Evolutionary conservation across 2,113 vertebrate species (phyloP).

Genomic region (Dasyprocta punctata): DNA sequence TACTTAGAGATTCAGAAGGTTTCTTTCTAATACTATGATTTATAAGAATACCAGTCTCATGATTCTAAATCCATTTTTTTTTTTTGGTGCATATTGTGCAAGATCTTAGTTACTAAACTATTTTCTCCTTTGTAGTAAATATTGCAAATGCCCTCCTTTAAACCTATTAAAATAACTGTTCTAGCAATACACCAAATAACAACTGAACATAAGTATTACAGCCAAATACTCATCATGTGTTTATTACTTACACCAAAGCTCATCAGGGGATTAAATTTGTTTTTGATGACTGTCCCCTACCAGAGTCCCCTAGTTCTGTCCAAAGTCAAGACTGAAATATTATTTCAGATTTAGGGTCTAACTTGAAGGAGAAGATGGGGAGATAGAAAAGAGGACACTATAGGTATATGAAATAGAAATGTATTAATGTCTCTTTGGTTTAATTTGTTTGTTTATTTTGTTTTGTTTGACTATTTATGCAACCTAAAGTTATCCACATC

Average conservation of each 20-base stretch:
- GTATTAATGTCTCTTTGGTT: neutral
- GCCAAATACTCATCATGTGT: neutral
- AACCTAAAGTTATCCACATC: neutral
- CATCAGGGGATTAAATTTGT: neutral
- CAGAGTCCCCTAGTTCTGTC: neutral
- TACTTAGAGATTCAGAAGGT: neutral
- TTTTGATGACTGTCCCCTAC: neutral
- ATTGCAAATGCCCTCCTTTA: neutral
- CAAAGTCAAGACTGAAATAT: neutral
- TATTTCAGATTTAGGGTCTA: neutral
- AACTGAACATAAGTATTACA: neutral
- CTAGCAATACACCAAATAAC: neutral
- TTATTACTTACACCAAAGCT: neutral
- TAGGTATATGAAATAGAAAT: neutral
- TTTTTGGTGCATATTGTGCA: neutral
- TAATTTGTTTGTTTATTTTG: neutral
- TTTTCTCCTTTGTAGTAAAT: neutral
- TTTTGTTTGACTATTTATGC: neutral
- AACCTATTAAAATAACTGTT: neutral
- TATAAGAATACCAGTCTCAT: neutral
- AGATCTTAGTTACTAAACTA: neutral
- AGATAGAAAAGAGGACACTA: neutral
- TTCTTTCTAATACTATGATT: neutral
- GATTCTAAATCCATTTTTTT: neutral
- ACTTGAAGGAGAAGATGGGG: neutral